A percentile compares a stretch with the other conserved stretches of the same genome.
phyloP scores from a whole-genome alignment of 2,888 invertebrate genomes.

The Eugnorisma glareosa region DNA sequence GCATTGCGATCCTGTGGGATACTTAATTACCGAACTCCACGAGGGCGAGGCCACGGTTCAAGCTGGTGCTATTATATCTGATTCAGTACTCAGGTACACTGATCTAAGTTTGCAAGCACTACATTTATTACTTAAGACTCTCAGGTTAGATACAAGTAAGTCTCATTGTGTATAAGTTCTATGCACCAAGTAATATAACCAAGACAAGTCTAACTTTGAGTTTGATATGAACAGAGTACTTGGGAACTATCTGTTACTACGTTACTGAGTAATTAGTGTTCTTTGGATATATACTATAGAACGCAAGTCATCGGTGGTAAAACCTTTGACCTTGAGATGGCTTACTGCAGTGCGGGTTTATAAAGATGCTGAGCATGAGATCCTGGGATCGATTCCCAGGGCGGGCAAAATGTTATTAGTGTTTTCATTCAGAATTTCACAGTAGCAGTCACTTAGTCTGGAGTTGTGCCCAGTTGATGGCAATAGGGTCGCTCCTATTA shows the following conservation, averaged over 20 bases:
- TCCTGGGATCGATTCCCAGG: no score
- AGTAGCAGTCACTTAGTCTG: no score
- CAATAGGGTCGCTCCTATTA: no score
- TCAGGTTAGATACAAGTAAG: constrained; percentile 2
- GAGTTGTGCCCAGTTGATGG: no score
- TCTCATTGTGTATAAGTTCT: constrained; percentile 11
- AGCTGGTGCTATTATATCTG: no score
- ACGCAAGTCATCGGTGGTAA: not conserved
- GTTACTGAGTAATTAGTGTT: not conserved
- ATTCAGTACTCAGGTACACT: not conserved
- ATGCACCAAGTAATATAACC: constrained; percentile 30
- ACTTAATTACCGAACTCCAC: no score
- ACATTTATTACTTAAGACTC: not conserved
- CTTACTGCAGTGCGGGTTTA: no score
- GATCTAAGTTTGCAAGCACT: not conserved
- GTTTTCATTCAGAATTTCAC: no score
- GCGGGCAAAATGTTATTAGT: no score
- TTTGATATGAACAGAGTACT: constrained; percentile 29
- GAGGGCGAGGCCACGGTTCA: no score
- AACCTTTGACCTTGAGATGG: not conserved
- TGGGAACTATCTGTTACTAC: not conserved
- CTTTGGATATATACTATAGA: not conserved
- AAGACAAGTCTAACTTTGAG: constrained; percentile 19
- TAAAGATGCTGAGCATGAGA: no score
- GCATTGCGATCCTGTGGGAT: no score